Evolutionary conservation across 2,797 vertebrate genomes (phyloP), one percentile per base, ranked within the genome.

Genomic region (Anisognathus igniventris): DNA sequence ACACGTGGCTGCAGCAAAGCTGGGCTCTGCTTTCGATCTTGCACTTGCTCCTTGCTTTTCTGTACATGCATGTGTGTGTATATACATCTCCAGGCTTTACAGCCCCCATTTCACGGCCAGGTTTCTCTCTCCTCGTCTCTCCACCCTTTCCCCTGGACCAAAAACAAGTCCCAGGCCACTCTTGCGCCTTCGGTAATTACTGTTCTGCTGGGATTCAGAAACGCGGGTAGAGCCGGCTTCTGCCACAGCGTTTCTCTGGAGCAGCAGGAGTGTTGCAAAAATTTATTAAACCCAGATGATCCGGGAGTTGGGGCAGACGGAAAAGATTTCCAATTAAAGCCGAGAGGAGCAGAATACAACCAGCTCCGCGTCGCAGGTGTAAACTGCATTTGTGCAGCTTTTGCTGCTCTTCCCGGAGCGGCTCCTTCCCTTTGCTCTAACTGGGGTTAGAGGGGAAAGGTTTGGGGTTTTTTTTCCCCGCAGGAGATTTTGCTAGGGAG

Each of bases 201-300:
- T 65, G 71, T 27, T 92, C 72, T 65, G 82, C 61, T 78, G 76
- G 54, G 87, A 89, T 86, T 91, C 87, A 88, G 70, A 48, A 82
- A 85, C 56, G 28, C 79, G 75, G 79, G 79, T 91, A 96, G 91
- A 86, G 35, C 37, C 47, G 66, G 40, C 84, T 96, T 57, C 75
- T 93, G 95, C 76, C 94, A 23, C 47, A 27, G 84, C 28, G 37
- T 90, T 96, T 82, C 86, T 88, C 54, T 14, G 42, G 79, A 95
- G 93, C 91, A 93, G 97, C 95, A 91, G 97, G 96, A 95, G 95
- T 84, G 92, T 96, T 40, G 75, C 77, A 91, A 88, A 60, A 31
- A 93, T 33, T 97, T 97, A 98, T 98, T 97, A 97, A 98, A 97
- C 94, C 97, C 98, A 98, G 97, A 98, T 98, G 96, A 96, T 58